phyloP scores from a whole-genome alignment of 2,113 vertebrate species.

The Colinus virginianus region DNA sequence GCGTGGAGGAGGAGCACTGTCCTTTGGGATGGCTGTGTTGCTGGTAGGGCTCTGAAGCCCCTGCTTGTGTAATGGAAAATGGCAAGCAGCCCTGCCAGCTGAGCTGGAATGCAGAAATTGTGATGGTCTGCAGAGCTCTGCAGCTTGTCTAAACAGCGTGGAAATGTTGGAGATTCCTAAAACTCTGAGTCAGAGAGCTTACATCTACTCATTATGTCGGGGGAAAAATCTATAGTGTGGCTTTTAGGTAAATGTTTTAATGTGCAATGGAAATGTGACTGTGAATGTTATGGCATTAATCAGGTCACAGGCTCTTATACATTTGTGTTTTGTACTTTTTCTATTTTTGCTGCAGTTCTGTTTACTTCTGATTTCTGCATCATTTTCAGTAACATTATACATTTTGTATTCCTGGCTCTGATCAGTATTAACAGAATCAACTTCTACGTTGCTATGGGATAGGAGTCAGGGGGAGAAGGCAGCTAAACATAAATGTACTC shows the following conservation, averaged over 20 bases:
- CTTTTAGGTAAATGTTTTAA: slow-evolving; percentile 20
- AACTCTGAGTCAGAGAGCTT: slow-evolving; percentile 41
- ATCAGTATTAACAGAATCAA: not conserved
- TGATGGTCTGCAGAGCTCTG: slow-evolving; percentile 40
- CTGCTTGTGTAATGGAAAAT: slow-evolving; percentile 60
- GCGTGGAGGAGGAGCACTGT: not conserved
- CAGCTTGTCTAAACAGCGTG: slow-evolving; percentile 17
- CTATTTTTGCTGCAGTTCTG: not conserved
- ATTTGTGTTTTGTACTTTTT: not conserved
- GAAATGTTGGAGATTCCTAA: slow-evolving; percentile 45
- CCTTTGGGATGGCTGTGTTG: not conserved
- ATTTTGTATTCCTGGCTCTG: not conserved
- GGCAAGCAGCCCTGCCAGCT: not conserved
- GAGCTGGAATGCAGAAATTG: slow-evolving; percentile 14
- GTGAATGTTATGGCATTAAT: not conserved
- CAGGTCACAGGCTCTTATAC: not conserved
- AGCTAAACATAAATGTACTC: not conserved
- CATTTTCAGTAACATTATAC: not conserved
- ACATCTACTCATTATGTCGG: not conserved
- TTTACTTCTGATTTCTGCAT: not conserved
- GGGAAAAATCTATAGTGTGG: not conserved
- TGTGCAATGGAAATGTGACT: not conserved
- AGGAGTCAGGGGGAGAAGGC: not conserved
- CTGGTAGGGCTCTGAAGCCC: not conserved
- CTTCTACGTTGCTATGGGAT: not conserved